phyloP scores from a whole-genome alignment of 2,113 vertebrate genomes.

The Halcyon malimbica region DNA sequence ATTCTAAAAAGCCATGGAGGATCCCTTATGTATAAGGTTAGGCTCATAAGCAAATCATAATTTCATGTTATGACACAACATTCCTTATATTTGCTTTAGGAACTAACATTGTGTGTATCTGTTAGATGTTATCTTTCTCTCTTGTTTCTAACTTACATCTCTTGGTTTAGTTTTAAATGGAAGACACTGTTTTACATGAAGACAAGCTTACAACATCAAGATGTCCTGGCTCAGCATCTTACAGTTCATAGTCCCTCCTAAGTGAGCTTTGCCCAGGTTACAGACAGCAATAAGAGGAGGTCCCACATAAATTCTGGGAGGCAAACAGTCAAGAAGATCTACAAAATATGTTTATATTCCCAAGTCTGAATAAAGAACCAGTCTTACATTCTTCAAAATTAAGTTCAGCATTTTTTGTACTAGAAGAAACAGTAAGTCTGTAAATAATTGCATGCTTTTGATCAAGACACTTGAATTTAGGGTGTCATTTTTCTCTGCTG shows the following conservation, averaged over 20 bases:
- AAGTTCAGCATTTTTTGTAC: not conserved
- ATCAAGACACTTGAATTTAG: conserved; percentile 18
- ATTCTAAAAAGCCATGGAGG: not conserved
- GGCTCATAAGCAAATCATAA: not conserved
- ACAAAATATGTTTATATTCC: not conserved
- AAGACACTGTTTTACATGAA: not conserved
- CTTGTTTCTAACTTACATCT: not conserved
- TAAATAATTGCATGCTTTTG: conserved; percentile 45
- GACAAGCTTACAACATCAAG: not conserved
- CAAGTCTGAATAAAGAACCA: not conserved
- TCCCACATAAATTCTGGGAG: not conserved
- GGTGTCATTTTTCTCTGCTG: not conserved
- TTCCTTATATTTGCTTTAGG: not conserved
- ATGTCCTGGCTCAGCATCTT: not conserved
- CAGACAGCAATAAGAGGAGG: not conserved
- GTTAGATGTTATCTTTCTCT: not conserved
- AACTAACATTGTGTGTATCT: not conserved
- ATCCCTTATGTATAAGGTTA: not conserved
- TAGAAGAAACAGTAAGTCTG: not conserved
- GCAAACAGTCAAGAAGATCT: not conserved
- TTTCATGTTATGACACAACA: not conserved
- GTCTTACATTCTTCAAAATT: not conserved
- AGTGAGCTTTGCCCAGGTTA: not conserved
- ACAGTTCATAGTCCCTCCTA: not conserved
- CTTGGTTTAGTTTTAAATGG: not conserved